These are phyloP conservation scores for Astropecten irregularis DNA, from an alignment of 53 echinoderm and acorn worm genomes.

Conservation along the genomic window DNA sequence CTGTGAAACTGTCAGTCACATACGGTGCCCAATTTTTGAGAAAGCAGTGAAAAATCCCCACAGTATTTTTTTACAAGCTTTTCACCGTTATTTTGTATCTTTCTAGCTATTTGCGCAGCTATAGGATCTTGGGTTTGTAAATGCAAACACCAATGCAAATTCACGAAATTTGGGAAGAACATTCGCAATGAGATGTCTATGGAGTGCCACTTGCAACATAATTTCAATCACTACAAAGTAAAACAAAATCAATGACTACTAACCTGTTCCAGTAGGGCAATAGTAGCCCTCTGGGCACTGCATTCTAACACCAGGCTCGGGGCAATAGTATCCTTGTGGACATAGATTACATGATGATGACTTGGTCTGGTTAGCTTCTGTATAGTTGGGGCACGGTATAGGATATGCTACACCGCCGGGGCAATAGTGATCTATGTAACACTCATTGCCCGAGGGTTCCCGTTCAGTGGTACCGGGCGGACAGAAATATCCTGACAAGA, in stretches of 20 bases:
- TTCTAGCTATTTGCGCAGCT: no score
- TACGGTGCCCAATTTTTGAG: no score
- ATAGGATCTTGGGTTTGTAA: no score
- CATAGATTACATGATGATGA: constrained; percentile 86
- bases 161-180: no score
- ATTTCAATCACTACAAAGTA: no score
- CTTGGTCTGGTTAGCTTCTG: constrained; percentile 97
- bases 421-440: constrained; percentile 92
- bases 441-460: constrained; percentile 82
- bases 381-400: constrained; percentile 93
- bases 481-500: constrained; percentile 83
- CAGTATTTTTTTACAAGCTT: no score
- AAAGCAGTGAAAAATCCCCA: no score
- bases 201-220: no score
- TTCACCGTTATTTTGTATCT: no score
- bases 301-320: constrained; percentile 71
- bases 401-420: constrained; percentile 87
- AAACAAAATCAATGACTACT: constrained; percentile 23
- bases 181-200: no score
- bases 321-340: constrained; percentile 88
- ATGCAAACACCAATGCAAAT: no score
- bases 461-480: constrained; percentile 87
- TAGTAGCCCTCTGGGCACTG: constrained; percentile 86
- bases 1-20: no score
- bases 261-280: constrained; percentile 97